Percentiles rank a stretch among this genome's conserved stretches.
Evolutionary conservation across 2,888 invertebrate species (phyloP).

Genomic region (Globia sparganii): DNA sequence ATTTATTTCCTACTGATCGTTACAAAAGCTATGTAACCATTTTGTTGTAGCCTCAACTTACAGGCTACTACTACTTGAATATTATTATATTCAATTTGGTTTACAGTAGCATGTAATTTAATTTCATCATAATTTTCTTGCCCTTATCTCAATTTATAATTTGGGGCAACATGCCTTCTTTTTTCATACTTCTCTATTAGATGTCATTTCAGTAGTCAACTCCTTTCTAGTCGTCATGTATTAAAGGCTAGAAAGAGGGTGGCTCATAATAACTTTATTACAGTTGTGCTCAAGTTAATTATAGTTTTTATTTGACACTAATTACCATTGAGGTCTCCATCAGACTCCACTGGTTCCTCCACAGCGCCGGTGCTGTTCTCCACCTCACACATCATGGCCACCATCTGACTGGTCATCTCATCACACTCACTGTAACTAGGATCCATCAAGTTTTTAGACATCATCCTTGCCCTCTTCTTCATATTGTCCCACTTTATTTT

Average conservation of each 20-base stretch:
- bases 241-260: not conserved
- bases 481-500: constrained; percentile 86
- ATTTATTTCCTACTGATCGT: not conserved
- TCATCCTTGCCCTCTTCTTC: constrained; percentile 77
- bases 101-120: too few species aligned
- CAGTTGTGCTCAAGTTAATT: not conserved
- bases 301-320: not conserved
- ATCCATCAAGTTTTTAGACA: constrained; percentile 77
- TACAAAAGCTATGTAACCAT: not conserved
- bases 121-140: not conserved
- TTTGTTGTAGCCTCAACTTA: not conserved
- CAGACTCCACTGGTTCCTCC: constrained; percentile 60
- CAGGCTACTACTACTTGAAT: too few species aligned
- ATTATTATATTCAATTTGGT: too few species aligned
- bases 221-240: not conserved
- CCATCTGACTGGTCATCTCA: constrained; percentile 73
- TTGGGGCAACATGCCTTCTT: not conserved
- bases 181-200: not conserved
- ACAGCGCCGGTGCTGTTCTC: constrained; percentile 66
- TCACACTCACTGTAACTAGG: constrained; percentile 69
- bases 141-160: not conserved
- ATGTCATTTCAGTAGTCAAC: not conserved
- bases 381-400: constrained; percentile 72
- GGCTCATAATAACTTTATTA: not conserved
- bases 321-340: constrained; percentile 61